Evolutionary conservation across 2,888 invertebrate genomes (phyloP).

Genomic region (Mythimna vitellina): DNA sequence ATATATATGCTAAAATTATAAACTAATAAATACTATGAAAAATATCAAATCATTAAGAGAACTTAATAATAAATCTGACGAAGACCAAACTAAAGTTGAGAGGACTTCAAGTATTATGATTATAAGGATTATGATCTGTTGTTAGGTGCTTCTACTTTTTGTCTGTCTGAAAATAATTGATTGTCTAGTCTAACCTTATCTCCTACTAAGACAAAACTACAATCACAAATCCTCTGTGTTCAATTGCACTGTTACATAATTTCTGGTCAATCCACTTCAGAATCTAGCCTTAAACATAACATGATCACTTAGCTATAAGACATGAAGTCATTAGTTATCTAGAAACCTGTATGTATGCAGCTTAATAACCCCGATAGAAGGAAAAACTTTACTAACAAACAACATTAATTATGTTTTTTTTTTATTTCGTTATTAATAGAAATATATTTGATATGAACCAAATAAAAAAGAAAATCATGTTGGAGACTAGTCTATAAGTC

Average conservation of each 20-base stretch:
- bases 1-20: no score
- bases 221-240: not conserved
- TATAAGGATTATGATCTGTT: no score
- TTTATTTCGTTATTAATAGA: not conserved
- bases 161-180: not conserved
- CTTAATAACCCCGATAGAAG: conserved; percentile 16
- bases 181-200: not conserved
- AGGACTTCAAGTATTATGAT: no score
- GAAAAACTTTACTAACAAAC: conserved; percentile 27
- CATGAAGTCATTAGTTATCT: conserved; percentile 6
- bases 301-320: not conserved
- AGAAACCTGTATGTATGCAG: conserved; percentile 30
- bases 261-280: conserved; percentile 4
- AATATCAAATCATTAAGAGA: no score
- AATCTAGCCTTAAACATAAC: conserved; percentile 5
- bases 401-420: conserved; percentile 15
- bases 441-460: not conserved
- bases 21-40: no score
- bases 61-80: no score
- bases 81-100: no score
- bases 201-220: not conserved
- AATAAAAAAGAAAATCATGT: not conserved
- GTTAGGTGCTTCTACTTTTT: not conserved
- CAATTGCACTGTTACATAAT: conserved; percentile 3
- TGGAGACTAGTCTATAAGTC: not conserved